Percentiles rank a stretch among this genome's conserved stretches.
Evolutionary conservation across 2,888 invertebrate genomes (phyloP).

Genomic region (Danaus chrysippus): DNA sequence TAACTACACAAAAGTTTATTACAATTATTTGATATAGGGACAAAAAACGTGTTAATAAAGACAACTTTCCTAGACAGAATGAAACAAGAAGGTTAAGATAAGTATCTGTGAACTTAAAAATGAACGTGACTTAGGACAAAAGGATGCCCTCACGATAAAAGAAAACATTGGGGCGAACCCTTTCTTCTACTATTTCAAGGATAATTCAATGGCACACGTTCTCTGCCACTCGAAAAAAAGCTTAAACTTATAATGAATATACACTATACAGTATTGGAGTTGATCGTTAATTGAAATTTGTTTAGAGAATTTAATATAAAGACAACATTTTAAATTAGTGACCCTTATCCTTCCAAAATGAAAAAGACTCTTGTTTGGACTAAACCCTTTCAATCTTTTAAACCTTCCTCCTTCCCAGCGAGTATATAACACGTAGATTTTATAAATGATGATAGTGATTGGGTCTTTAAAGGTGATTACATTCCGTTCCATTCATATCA

Average conservation of each 20-base stretch:
- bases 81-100: background rate
- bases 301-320: background rate
- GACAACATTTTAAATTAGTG: too few species aligned
- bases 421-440: slow-evolving; percentile 12
- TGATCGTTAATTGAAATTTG: background rate
- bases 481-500: slow-evolving; percentile 31
- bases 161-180: slow-evolving; percentile 5
- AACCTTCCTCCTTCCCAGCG: background rate
- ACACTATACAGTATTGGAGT: background rate
- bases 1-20: too few species aligned
- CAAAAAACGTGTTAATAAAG: background rate
- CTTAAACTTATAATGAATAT: background rate
- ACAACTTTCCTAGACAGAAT: background rate
- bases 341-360: background rate
- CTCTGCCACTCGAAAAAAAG: background rate
- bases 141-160: background rate
- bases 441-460: slow-evolving; percentile 21
- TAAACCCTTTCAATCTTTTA: background rate
- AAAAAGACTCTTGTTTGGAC: background rate
- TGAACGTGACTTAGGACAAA: slow-evolving; percentile 6
- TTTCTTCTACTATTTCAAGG: slow-evolving; percentile 4
- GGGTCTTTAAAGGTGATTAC: slow-evolving; percentile 25
- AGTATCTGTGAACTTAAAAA: slow-evolving; percentile 2
- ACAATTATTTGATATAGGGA: too few species aligned
- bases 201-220: slow-evolving; percentile 3